phyloP scores from a whole-genome alignment of 1,140 invertebrate species.

The Theocolax elegans region DNA sequence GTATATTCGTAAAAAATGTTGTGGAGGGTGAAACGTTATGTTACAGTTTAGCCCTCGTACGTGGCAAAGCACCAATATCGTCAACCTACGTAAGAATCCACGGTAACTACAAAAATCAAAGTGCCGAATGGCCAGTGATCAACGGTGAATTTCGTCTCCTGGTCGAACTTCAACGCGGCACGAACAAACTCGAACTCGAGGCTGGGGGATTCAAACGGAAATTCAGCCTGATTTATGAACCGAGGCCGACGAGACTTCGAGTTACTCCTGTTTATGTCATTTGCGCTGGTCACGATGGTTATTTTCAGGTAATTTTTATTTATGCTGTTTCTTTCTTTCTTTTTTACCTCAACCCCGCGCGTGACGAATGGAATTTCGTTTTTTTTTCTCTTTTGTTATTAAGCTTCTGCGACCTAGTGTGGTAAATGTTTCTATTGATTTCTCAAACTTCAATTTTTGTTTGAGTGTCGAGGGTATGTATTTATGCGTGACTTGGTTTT shows the following conservation, averaged over 20 bases:
- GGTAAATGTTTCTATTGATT: no score
- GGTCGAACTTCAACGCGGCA: constrained; percentile 56
- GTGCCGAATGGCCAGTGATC: constrained; percentile 61
- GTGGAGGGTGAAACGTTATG: constrained; percentile 58
- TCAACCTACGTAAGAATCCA: constrained; percentile 57
- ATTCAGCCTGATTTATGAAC: constrained; percentile 58
- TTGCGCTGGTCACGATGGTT: constrained; percentile 80
- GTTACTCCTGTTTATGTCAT: constrained; percentile 81
- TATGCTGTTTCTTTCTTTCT: background rate
- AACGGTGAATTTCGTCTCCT: constrained; percentile 61
- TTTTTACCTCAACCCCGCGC: no score
- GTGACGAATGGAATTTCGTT: no score
- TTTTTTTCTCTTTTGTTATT: no score
- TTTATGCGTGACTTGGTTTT: no score
- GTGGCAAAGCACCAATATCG: constrained; percentile 52
- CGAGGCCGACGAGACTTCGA: constrained; percentile 58
- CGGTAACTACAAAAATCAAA: constrained; percentile 50
- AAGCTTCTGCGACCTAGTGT: no score
- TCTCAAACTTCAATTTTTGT: no score
- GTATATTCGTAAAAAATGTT: constrained; percentile 51
- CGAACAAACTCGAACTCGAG: constrained; percentile 61
- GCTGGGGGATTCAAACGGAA: constrained; percentile 53
- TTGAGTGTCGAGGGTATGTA: no score
- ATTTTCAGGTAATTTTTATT: constrained; percentile 72
- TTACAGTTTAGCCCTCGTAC: constrained; percentile 61